Evolutionary conservation across 2,888 invertebrate genomes (phyloP).

Genomic region (Fragum fragum): DNA sequence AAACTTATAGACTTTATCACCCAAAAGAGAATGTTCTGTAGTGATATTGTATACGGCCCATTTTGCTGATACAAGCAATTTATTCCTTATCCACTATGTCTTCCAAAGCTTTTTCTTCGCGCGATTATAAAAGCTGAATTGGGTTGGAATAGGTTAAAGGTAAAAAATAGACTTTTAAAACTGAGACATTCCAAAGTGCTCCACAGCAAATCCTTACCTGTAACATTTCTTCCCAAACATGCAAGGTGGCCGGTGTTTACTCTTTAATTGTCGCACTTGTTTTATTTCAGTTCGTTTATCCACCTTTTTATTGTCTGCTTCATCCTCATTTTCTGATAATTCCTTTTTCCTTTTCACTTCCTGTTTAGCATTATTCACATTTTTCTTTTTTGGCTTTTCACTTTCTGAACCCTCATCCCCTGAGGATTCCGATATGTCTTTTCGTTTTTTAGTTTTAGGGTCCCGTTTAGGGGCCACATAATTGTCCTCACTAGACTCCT

Average conservation of each 20-base stretch:
- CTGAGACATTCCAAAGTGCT: too few relatives aligned
- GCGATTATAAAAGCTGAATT: too few relatives aligned
- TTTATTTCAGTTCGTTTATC: constrained; percentile 58
- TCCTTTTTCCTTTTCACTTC: constrained; percentile 45
- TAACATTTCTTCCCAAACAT: constrained; percentile 83
- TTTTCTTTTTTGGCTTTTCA: constrained; percentile 41
- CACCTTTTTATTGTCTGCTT: constrained; percentile 60
- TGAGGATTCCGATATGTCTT: constrained; percentile 49
- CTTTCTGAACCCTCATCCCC: constrained; percentile 68
- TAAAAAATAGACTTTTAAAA: too few relatives aligned
- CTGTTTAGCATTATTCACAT: constrained; percentile 51
- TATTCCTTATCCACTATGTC: too few relatives aligned
- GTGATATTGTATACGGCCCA: too few relatives aligned
- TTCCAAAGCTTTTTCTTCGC: too few relatives aligned
- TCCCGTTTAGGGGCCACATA: constrained; percentile 64
- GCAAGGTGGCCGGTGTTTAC: constrained; percentile 71
- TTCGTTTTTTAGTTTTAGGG: constrained; percentile 59
- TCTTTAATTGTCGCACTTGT: constrained; percentile 58
- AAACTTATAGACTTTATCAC: too few relatives aligned
- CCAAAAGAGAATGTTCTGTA: too few relatives aligned
- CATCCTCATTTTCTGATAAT: constrained; percentile 67
- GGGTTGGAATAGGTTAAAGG: too few relatives aligned
- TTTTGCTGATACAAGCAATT: too few relatives aligned
- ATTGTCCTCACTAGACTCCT: constrained; percentile 67
- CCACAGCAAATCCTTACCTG: too few relatives aligned